Evolutionary conservation across 2,113 vertebrate species (phyloP), one percentile per base, ranked within the genome.

Genomic region (Phylloscopus whistleri): DNA sequence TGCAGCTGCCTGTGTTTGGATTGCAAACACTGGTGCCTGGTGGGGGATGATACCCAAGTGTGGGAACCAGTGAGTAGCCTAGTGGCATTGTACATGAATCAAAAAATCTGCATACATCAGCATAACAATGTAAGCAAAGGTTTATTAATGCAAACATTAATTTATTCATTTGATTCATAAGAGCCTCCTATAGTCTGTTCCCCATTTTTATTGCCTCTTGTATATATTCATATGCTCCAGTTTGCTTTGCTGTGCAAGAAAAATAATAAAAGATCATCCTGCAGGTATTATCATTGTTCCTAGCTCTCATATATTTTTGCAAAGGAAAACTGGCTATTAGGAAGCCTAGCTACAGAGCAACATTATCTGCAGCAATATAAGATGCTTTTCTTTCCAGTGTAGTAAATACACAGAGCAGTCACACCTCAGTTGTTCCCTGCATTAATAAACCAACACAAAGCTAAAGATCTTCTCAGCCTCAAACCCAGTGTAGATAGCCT

Each of bases 211-310:
- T 75, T 75, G 72, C 51, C 39, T 82, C 16, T 51, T 77, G 24
- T 76, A 26, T 66, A 23, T 43, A 80, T 46, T 87, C 67, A 58
- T 77, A 55, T 52, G 62, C 66, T 79, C 73, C 66, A 85, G n/a
- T 94, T 94, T 92, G 80, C 76, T 96, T 89, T 94, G 74, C 33
- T 53, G 6, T 39, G 69, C 77, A 85, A 81, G 85, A 59, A 76
- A 89, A 94, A 84, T 49, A 77, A 88, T 49, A 63, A 81, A 88
- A 90, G 72, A 70, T 60, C 46, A 80, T 93, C 28, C 79, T 88
- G 73, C 53, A 93, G 72, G 76, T 89, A 78, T 89, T 84, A 35
- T 33, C 48, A 52, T 60, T 90, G 83, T 94, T 95, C 90, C 94
- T 51, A 75, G 90, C 46, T 67, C 49, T 84, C 60, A 89, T 87